Conservation (phyloP, 2,888 invertebrate genomes). For the Athalia cordata region DNA sequence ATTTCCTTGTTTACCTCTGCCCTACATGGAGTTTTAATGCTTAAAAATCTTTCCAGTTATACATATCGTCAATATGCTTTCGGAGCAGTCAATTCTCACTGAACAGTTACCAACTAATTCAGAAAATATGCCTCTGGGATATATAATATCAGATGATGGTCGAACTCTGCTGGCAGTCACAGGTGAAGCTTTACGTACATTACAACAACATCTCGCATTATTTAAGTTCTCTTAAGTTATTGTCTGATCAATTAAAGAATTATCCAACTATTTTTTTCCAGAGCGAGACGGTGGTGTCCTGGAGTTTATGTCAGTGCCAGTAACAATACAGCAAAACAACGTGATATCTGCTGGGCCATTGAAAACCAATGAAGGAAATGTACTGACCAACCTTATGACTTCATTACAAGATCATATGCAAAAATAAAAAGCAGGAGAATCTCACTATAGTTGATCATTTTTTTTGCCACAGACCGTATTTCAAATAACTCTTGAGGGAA, state of each 20-base stretch:
- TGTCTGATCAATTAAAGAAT: neutral
- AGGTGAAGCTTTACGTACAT: constrained; percentile 51
- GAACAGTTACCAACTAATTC: constrained; percentile 48
- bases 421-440: neutral
- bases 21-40: no score
- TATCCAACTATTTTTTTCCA: constrained; percentile 50
- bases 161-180: constrained; percentile 62
- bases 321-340: constrained; percentile 60
- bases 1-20: no score
- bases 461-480: constrained; percentile 56
- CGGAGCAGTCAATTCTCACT: constrained; percentile 50
- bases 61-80: constrained; percentile 51
- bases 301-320: constrained; percentile 62
- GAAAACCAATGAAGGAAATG: constrained; percentile 54
- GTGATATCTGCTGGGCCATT: constrained; percentile 50
- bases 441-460: neutral
- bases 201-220: neutral
- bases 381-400: constrained; percentile 49
- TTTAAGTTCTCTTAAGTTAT: neutral
- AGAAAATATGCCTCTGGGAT: constrained; percentile 60
- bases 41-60: no score
- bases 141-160: constrained; percentile 66
- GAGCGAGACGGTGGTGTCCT: constrained; percentile 62
- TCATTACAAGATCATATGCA: neutral
- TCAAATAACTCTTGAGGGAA: constrained; percentile 58